These are phyloP conservation scores for Aromia moschata DNA, from an alignment of 2,888 invertebrate species.

Conservation along the genomic window DNA sequence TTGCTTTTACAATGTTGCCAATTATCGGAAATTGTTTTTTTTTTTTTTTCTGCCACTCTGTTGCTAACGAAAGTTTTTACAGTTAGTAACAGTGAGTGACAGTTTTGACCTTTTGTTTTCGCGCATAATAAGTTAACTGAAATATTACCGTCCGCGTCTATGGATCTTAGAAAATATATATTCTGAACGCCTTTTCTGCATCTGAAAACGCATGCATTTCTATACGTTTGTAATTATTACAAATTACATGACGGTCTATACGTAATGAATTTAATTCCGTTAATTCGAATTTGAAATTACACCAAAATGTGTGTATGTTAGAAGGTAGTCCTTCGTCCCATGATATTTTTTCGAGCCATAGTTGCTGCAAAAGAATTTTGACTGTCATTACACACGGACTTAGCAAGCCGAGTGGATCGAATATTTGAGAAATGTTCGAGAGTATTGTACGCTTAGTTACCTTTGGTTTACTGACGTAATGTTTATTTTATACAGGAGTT, in stretches of 20 bases:
- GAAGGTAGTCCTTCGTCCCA: conserved; percentile 25
- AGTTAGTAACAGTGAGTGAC: too few species aligned
- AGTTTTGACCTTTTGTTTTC: neutral
- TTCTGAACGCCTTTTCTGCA: too few species aligned
- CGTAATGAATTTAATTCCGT: neutral
- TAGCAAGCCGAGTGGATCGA: conserved; percentile 33
- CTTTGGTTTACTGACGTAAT: neutral
- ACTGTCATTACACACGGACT: conserved; percentile 24
- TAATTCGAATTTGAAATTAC: neutral
- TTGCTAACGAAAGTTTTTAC: too few species aligned
- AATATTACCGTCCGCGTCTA: neutral
- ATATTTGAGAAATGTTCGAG: conserved; percentile 22
- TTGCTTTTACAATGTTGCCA: too few species aligned
- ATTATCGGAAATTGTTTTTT: too few species aligned
- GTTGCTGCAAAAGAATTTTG: conserved; percentile 33
- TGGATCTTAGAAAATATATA: conserved; percentile 8
- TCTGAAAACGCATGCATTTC: conserved; percentile 18
- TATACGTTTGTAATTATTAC: neutral
- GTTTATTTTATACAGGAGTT: conserved; percentile 1
- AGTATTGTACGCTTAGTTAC: conserved; percentile 4
- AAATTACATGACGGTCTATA: conserved; percentile 4
- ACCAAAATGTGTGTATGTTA: conserved; percentile 1
- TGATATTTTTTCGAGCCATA: conserved; percentile 29
- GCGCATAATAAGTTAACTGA: neutral
- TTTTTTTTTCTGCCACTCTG: too few species aligned